These are phyloP conservation scores for Proteles cristata DNA, from an alignment of 2,113 vertebrate genomes.

Conservation along the genomic window DNA sequence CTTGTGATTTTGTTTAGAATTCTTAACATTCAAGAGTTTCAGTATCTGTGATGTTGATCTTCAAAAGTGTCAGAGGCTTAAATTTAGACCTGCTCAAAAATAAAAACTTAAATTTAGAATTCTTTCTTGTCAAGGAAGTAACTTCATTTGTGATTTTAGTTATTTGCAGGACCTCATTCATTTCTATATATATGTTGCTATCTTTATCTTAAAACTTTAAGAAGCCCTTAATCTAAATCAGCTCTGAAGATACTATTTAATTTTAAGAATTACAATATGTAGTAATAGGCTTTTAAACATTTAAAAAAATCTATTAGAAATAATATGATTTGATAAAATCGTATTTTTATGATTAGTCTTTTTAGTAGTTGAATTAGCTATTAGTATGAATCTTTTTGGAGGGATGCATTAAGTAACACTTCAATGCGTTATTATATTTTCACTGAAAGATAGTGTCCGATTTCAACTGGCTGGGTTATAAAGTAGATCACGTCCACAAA, in stretches of 20 bases:
- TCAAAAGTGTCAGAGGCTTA: conserved; percentile 34
- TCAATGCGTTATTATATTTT: conserved; percentile 44
- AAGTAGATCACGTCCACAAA: conserved; percentile 32
- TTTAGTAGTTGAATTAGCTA: conserved; percentile 9
- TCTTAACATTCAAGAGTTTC: not conserved
- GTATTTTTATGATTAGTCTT: not conserved
- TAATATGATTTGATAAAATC: not conserved
- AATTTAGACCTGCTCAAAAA: conserved; percentile 32
- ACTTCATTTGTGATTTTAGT: conserved; percentile 16
- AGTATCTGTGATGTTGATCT: not conserved
- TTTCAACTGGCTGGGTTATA: conserved; percentile 18
- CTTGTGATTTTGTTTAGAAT: conserved; percentile 43
- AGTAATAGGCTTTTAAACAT: conserved; percentile 30
- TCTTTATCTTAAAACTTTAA: conserved; percentile 40
- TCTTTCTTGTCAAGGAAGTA: not conserved
- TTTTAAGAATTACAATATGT: conserved; percentile 14
- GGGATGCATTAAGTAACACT: not conserved
- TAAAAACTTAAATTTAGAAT: conserved; percentile 9
- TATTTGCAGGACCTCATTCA: conserved; percentile 28
- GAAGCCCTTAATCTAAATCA: not conserved
- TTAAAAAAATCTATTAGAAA: not conserved
- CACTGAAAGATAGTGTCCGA: conserved; percentile 2
- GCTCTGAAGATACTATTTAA: not conserved
- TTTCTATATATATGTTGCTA: conserved; percentile 20
- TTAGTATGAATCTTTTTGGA: conserved; percentile 39